Evolutionary conservation across 2,797 vertebrate genomes (phyloP).

Genomic region (Tokudaia muenninki): DNA sequence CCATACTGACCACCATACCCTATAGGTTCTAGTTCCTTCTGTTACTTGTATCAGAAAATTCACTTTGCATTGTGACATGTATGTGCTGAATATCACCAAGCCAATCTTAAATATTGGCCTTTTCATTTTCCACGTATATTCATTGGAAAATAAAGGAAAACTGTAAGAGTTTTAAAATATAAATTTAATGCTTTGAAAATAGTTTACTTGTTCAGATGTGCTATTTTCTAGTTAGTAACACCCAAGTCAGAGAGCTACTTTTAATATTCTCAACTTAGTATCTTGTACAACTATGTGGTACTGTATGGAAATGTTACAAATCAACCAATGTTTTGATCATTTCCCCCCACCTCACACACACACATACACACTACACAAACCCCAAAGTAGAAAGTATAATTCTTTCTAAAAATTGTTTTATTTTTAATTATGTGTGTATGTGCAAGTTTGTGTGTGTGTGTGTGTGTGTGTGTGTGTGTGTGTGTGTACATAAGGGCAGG

Average conservation of each 20-base stretch:
- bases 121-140: not conserved
- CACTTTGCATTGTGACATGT: not conserved
- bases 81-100: not conserved
- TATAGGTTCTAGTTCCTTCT: not conserved
- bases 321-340: not conserved
- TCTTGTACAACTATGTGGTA: not conserved
- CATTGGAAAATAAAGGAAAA: slow-evolving; percentile 28
- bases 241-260: not conserved
- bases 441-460: not conserved
- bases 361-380: not conserved
- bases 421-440: not conserved
- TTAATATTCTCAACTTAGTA: not conserved
- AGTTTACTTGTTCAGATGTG: not conserved
- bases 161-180: not conserved
- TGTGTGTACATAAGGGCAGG: not conserved
- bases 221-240: not conserved
- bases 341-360: not conserved
- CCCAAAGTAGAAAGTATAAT: not conserved
- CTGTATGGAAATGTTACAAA: not conserved
- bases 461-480: not conserved
- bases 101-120: not conserved
- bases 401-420: not conserved
- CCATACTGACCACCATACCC: not conserved
- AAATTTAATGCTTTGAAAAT: slow-evolving; percentile 9
- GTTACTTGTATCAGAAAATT: not conserved